phyloP scores from a whole-genome alignment of 2,888 invertebrate species.

The Cephus pygmeus region DNA sequence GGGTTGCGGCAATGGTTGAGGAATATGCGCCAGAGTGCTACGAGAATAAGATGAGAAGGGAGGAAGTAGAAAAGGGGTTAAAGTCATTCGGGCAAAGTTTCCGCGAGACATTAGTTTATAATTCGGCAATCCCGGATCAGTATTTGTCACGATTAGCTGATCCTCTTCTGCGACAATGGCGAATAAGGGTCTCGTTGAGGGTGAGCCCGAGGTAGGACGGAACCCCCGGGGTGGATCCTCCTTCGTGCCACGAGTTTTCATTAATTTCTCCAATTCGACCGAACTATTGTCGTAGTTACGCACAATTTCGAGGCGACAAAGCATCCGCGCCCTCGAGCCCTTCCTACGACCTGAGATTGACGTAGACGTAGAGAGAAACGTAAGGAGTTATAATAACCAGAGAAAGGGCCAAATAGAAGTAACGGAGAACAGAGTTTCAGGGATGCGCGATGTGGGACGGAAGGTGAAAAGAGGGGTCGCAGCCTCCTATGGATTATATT shows the following conservation, averaged over 20 bases:
- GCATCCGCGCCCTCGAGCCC: conserved; percentile 27
- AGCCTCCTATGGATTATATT: conserved; percentile 48
- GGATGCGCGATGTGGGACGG: conserved; percentile 5
- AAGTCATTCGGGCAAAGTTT: conserved; percentile 53
- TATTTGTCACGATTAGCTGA: conserved; percentile 65
- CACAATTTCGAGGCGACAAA: conserved; percentile 60
- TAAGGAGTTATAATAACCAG: conserved; percentile 43
- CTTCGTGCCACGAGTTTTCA: conserved; percentile 48
- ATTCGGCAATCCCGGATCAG: conserved; percentile 64
- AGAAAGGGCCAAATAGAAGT: conserved; percentile 30
- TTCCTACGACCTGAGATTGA: conserved; percentile 40
- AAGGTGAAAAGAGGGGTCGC: neutral
- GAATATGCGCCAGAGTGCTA: conserved; percentile 15
- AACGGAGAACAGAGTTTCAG: conserved; percentile 15
- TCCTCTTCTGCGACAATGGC: conserved; percentile 36
- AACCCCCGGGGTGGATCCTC: neutral
- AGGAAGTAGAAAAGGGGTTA: conserved; percentile 37
- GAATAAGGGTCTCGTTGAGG: conserved; percentile 5
- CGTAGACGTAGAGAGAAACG: conserved; percentile 38
- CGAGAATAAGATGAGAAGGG: conserved; percentile 14
- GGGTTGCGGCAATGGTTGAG: neutral
- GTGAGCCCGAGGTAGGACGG: conserved; percentile 12
- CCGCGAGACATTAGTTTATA: conserved; percentile 63
- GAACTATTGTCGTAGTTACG: conserved; percentile 61
- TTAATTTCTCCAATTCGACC: conserved; percentile 58